phyloP scores from a whole-genome alignment of 2,113 vertebrate genomes.

The Hemiprocne comata region DNA sequence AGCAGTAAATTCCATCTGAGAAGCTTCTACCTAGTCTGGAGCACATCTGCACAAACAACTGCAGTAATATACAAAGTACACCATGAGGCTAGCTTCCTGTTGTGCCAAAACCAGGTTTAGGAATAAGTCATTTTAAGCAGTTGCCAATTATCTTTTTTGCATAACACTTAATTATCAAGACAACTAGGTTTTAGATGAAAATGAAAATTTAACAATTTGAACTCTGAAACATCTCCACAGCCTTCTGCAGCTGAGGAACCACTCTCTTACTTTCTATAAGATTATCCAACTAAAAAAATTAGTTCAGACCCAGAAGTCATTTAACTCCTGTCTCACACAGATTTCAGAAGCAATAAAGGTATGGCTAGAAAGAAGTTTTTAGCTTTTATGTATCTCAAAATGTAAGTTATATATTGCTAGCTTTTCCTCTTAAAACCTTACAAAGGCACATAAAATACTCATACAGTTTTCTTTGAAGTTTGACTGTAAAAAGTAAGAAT shows the following conservation, averaged over 20 bases:
- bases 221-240: neutral
- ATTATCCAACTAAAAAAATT: neutral
- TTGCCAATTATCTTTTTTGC: neutral
- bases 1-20: neutral
- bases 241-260: neutral
- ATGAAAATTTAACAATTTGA: neutral
- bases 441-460: neutral
- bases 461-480: neutral
- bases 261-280: neutral
- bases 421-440: neutral
- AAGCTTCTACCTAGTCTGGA: neutral
- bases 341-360: neutral
- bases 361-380: neutral
- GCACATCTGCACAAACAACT: neutral
- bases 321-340: neutral
- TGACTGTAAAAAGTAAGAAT: neutral
- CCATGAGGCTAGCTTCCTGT: neutral
- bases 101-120: neutral
- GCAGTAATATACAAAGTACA: fast-evolving
- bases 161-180: neutral
- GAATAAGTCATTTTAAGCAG: neutral
- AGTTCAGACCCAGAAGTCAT: neutral
- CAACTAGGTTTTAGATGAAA: neutral
- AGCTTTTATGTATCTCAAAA: neutral
- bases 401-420: neutral